Conservation (phyloP, 2,797 vertebrate genomes). For the Ciconia nigra region DNA sequence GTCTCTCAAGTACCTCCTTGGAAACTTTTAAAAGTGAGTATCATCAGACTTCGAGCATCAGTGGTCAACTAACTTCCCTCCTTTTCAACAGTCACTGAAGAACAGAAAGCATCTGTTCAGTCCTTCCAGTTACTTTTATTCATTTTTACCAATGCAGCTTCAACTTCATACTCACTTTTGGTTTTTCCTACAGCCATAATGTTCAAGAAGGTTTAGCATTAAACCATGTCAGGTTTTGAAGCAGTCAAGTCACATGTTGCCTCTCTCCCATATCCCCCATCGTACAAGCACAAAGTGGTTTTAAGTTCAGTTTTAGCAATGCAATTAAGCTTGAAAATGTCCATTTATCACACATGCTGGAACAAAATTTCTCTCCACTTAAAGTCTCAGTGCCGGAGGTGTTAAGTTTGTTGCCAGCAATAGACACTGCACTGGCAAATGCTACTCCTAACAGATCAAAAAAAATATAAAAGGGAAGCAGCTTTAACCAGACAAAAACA, state of each 20-base stretch:
- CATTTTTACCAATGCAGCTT: background rate
- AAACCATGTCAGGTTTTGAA: background rate
- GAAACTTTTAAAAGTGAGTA: background rate
- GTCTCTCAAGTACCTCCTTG: background rate
- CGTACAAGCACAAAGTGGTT: background rate
- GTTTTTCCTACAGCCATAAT: background rate
- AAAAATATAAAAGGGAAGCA: background rate
- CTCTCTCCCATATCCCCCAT: background rate
- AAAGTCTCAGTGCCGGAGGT: slow-evolving; percentile 13
- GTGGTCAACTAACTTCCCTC: background rate
- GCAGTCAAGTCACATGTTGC: background rate
- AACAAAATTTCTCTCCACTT: background rate
- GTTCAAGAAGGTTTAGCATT: background rate
- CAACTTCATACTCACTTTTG: background rate
- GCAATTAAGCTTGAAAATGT: background rate
- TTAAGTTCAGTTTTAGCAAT: slow-evolving; percentile 28
- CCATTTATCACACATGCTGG: background rate
- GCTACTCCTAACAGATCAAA: background rate
- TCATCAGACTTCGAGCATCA: background rate
- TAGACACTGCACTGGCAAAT: background rate
- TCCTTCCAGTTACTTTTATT: background rate
- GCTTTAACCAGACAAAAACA: slow-evolving; percentile 49
- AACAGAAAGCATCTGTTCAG: background rate
- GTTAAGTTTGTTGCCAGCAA: slow-evolving; percentile 14
- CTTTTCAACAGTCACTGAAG: background rate